Percentiles rank a stretch among this genome's conserved stretches.
These are phyloP conservation scores for Stratiolaelaps scimitus DNA, from an alignment of 1,140 invertebrate genomes.

Conservation along the genomic window DNA sequence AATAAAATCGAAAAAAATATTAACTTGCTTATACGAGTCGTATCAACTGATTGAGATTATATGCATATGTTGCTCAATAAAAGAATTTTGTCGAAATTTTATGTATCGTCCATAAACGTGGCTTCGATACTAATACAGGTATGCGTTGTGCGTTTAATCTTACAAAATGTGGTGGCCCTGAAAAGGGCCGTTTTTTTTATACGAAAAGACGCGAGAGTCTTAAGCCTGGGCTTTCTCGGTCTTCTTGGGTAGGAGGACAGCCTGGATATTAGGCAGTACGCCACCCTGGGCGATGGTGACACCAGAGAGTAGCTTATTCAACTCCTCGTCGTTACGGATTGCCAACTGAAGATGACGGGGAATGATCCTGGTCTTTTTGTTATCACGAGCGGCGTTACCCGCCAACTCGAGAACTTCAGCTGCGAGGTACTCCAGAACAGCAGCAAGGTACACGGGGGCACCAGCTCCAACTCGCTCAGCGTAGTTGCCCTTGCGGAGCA, in stretches of 20 bases:
- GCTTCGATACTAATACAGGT: too few species aligned
- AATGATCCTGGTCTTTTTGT: slow-evolving; percentile 54
- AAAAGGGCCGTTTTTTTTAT: slow-evolving; percentile 40
- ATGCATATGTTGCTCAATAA: too few species aligned
- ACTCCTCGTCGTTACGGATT: slow-evolving; percentile 70
- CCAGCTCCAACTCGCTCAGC: slow-evolving; percentile 46
- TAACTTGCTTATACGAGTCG: too few species aligned
- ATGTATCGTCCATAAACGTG: too few species aligned
- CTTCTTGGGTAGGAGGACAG: slow-evolving; percentile 56
- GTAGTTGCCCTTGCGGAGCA: slow-evolving; percentile 52
- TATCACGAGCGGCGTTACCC: slow-evolving; percentile 58
- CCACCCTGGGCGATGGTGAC: slow-evolving; percentile 72
- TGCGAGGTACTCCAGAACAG: slow-evolving; percentile 47
- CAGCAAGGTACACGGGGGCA: slow-evolving; percentile 48
- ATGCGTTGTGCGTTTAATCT: background rate
- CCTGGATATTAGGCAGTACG: slow-evolving; percentile 63
- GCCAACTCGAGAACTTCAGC: slow-evolving; percentile 52
- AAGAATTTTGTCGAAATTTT: too few species aligned
- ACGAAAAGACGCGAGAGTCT: slow-evolving; percentile 24
- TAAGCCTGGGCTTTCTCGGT: slow-evolving; percentile 40
- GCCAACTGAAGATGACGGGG: slow-evolving; percentile 69
- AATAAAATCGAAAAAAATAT: too few species aligned
- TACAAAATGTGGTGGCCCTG: slow-evolving; percentile 38
- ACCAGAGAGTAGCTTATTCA: slow-evolving; percentile 60
- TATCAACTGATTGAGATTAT: too few species aligned